A percentile compares a stretch with the other conserved stretches of the same genome.
Conservation (phyloP, 2,797 vertebrate genomes). For the Capromys pilorides region DNA sequence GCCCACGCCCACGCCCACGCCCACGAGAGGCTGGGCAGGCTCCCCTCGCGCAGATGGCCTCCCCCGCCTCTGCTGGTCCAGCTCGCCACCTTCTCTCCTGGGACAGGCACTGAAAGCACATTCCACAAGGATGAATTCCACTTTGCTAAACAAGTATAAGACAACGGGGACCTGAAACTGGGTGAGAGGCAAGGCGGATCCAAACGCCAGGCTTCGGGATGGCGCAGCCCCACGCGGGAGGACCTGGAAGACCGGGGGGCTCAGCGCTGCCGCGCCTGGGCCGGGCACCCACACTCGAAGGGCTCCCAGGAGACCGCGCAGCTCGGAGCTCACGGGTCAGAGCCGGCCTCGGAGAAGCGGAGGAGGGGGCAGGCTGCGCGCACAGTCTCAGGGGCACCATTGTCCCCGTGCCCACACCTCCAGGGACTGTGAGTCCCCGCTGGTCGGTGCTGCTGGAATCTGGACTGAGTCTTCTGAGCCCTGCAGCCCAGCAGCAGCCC, state of each 20-base stretch:
- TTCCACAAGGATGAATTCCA: background rate
- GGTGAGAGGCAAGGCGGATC: background rate
- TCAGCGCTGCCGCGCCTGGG: background rate
- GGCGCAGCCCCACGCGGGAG: background rate
- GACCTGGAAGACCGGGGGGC: background rate
- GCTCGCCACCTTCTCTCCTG: background rate
- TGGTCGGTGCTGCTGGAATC: background rate
- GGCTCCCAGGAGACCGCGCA: no score
- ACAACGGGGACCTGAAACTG: background rate
- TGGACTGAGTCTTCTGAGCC: background rate
- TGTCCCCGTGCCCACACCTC: background rate
- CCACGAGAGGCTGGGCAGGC: background rate
- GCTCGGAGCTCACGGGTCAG: no score
- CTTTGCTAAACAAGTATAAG: background rate
- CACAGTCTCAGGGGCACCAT: accelerated
- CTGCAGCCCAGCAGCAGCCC: background rate
- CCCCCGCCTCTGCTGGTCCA: no score
- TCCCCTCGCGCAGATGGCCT: accelerated
- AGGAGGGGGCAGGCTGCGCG: no score
- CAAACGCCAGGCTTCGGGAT: background rate
- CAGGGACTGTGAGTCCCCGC: accelerated
- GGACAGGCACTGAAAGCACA: background rate
- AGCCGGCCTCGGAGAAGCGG: no score
- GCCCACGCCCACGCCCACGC: no score
- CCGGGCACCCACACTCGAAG: background rate